Conservation (phyloP, 2,888 invertebrate genomes). For the Xestia xanthographa region DNA sequence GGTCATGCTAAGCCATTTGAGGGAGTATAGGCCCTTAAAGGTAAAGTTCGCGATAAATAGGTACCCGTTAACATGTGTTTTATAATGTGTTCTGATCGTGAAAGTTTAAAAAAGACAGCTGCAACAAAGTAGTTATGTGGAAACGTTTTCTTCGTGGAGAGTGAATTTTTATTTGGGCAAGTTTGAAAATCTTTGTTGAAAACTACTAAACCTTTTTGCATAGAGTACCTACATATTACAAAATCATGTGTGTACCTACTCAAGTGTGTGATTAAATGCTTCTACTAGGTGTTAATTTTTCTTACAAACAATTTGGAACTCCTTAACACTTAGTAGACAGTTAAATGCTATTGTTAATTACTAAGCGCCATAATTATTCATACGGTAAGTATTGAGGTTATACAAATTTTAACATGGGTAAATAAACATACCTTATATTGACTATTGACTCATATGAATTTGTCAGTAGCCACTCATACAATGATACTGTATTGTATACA, state of each 20-base stretch:
- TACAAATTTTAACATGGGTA: slow-evolving; percentile 39
- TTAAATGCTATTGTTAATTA: slow-evolving; percentile 43
- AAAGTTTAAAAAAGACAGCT: no score
- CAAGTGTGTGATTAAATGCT: not conserved
- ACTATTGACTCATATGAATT: slow-evolving; percentile 29
- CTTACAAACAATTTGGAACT: slow-evolving; percentile 38
- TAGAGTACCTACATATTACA: not conserved
- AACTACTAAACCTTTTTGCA: not conserved
- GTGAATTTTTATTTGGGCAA: not conserved
- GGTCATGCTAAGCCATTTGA: no score
- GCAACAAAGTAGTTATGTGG: no score
- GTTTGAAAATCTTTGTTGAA: not conserved
- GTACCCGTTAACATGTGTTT: no score
- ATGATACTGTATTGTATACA: not conserved
- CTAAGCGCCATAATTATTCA: slow-evolving; percentile 43
- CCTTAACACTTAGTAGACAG: slow-evolving; percentile 34
- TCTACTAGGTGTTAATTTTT: slow-evolving; percentile 33
- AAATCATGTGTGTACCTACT: not conserved
- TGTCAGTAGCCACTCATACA: not conserved
- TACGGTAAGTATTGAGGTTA: slow-evolving; percentile 53
- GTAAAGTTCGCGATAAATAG: no score
- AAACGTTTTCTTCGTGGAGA: not conserved
- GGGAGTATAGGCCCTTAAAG: no score
- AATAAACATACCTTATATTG: slow-evolving; percentile 23
- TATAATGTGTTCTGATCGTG: no score